Evolutionary conservation across 2,113 vertebrate genomes (phyloP), one percentile per base, ranked within the genome.

Genomic region (Amblyopsis rosae): DNA sequence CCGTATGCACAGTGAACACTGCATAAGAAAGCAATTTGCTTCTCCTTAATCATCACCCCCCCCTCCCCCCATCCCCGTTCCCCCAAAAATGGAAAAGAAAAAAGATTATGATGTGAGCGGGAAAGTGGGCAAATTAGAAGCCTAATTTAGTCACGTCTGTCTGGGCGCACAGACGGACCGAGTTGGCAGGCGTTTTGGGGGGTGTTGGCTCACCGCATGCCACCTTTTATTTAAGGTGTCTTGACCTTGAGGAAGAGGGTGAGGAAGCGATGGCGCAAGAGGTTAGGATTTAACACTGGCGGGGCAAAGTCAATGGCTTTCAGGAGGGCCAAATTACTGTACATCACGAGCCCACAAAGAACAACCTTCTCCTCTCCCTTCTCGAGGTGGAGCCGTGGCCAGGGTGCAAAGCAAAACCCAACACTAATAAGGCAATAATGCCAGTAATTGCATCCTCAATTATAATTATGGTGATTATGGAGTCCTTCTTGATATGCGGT

Each of bases 11-110:
- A 70, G 79, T n/a, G 50, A 86, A 82, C 73, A 76, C 64, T 55
- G 72, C 92, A 93, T 92, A 76, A 91, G 90, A 92, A 92, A 92
- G 91, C 87, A 91, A 91, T 92, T 92, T 91, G 65, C 72, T 62
- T 69, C 79, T 82, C 70, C 41, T 81, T 79, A 72, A 86, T 82
- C 79, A 70, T 83, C 87, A 84, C 69, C 56, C 48, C 15, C 65
- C 9, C 16, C 59, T 12, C 26, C 2, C 26, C 26, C 26, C 26
- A 2, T 0, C 2, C 26, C 26, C 26, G n/a, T n/a, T n/a, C 26
- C 26, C 26, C 1, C 2, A 26, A 26, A 26, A 41, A 6, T 6
- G 5, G 7, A 41, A 41, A 41, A 41, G 12, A 58, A 58, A 41
- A 77, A 65, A 71, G 85, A 86, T 65, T 50, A 81, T 70, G 74